phyloP scores from a whole-genome alignment of 2,797 vertebrate species.

The Sphenopsis melanotis region DNA sequence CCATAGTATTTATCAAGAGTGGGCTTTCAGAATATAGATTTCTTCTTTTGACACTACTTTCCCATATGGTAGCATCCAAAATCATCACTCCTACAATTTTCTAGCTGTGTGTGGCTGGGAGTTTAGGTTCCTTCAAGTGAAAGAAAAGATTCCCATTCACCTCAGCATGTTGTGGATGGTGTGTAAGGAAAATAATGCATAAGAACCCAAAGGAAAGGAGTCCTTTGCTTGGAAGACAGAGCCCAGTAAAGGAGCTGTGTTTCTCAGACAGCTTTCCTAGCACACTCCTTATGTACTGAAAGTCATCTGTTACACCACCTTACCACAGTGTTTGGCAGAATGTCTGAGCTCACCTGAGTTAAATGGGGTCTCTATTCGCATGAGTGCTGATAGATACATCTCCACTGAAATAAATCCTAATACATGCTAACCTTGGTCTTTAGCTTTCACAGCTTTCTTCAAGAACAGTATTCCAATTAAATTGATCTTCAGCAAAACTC shows the following conservation, averaged over 20 bases:
- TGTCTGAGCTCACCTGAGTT: background rate
- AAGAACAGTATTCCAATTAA: background rate
- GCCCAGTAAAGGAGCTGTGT: background rate
- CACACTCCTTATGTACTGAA: background rate
- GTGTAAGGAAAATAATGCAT: background rate
- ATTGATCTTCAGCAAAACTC: background rate
- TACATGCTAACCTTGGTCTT: background rate
- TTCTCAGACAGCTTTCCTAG: background rate
- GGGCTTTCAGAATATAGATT: background rate
- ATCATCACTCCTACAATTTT: background rate
- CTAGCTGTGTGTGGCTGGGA: background rate
- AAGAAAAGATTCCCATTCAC: background rate
- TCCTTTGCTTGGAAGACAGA: background rate
- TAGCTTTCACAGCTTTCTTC: background rate
- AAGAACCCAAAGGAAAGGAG: background rate
- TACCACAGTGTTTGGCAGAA: background rate
- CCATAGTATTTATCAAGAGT: background rate
- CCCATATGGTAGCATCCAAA: background rate
- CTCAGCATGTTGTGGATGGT: background rate
- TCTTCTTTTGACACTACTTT: background rate
- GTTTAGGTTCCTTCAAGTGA: background rate
- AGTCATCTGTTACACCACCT: background rate
- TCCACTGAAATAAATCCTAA: background rate
- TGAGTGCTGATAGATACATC: background rate
- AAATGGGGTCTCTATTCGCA: background rate